Base-by-base conservation (phyloP, 2,797 vertebrate species). In the Enteromius argenteus region DNA sequence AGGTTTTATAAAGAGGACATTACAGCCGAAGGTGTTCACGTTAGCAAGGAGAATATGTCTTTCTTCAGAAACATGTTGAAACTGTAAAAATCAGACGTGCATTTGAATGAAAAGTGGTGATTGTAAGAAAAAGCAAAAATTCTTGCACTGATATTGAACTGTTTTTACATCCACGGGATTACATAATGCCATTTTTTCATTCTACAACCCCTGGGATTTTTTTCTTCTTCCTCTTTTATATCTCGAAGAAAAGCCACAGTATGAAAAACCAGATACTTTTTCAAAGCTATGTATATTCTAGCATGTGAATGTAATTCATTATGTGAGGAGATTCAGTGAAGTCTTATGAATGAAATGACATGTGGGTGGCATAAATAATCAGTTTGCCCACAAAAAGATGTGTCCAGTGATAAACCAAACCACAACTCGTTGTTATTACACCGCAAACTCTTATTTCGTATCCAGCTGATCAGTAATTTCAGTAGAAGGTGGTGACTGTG, bases 301-400 rank as follows among this genome's bases (percentile, higher is more conserved):
- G 66, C 77, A 77, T 68, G 81, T 60, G 86, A 87, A 86, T 87
- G 84, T 83, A 85, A 75, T 76, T 75, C 1, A 80, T 71, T 78
- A 79, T 68, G 17, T 35, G 39, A 42, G 71, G 19, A 78, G 62
- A 44, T 83, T 49, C 21, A 27, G 60, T 60, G 66, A 27, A 85
- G 83, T 53, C 72, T 71, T 82, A 71, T 62, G 42, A 67, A 81
- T 62, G 27, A 80, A 46, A 71, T 66, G 42, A 85, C 35, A 32
- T 14, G 30, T 60, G 51, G 37, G 51, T 60, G 14, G 27, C 21
- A 27, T 32, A 44, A 62, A 79, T 64, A 66, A 72, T 58, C 3
- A 19, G 68, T 21, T 35, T 13, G 49, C 23, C 15, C n/a, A 21
- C 30, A 39, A 53, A 74, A 66, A 83, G 58, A 72, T 64, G 27